These are phyloP conservation scores for Tinea semifulvella DNA, from an alignment of 2,888 invertebrate genomes.

Conservation along the genomic window DNA sequence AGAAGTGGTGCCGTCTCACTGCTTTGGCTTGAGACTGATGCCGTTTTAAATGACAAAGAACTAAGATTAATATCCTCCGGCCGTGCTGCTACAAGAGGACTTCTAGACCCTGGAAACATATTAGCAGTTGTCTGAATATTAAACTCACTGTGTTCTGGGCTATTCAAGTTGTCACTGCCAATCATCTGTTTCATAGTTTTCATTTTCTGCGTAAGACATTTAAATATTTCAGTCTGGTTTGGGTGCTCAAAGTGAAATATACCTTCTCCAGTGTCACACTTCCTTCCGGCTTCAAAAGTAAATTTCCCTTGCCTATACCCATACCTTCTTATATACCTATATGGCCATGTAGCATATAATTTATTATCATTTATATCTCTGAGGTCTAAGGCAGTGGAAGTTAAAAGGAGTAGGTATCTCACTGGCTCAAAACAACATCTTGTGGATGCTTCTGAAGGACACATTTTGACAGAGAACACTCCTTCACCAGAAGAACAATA, in stretches of 20 bases:
- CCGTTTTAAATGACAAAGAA: slow-evolving; percentile 53
- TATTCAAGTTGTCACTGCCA: slow-evolving; percentile 71
- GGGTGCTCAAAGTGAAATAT: slow-evolving; percentile 82
- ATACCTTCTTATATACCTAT: slow-evolving; percentile 83
- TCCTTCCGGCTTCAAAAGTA: slow-evolving; percentile 88
- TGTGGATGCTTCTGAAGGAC: slow-evolving; percentile 80
- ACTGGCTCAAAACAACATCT: slow-evolving; percentile 78
- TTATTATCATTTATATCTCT: slow-evolving; percentile 71
- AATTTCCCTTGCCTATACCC: slow-evolving; percentile 88
- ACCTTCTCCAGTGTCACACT: slow-evolving; percentile 87
- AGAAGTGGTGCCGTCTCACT: slow-evolving; percentile 51
- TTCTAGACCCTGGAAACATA: slow-evolving; percentile 84
- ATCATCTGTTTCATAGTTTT: slow-evolving; percentile 87
- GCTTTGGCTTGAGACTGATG: slow-evolving; percentile 50
- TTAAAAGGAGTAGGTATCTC: slow-evolving; percentile 77
- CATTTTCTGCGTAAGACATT: slow-evolving; percentile 84
- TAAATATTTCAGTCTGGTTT: slow-evolving; percentile 84
- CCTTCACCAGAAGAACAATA: slow-evolving; percentile 88
- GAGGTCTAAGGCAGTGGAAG: slow-evolving; percentile 78
- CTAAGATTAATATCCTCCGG: slow-evolving; percentile 58
- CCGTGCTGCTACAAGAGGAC: slow-evolving; percentile 75
- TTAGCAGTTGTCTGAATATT: slow-evolving; percentile 78
- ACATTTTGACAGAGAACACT: slow-evolving; percentile 79
- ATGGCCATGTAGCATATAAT: slow-evolving; percentile 82
- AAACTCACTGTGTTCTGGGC: slow-evolving; percentile 74